Evolutionary conservation across 2,888 invertebrate species (phyloP).

Genomic region (Drosophila ustulata): DNA sequence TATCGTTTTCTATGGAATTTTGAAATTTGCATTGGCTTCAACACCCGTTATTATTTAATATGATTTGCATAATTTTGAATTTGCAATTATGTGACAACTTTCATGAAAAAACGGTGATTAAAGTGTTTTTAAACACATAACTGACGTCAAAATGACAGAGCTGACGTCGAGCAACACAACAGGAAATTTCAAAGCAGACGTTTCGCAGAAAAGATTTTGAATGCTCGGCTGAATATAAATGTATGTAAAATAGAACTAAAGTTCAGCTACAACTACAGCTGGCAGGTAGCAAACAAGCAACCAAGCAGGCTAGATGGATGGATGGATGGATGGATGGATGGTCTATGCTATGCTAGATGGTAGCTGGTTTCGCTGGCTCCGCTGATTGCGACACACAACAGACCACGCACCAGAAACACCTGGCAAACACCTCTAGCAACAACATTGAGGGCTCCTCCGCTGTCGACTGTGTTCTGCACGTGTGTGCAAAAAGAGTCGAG

Average conservation of each 20-base stretch:
- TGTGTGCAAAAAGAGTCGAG: conserved; percentile 10
- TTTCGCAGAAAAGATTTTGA: conserved; percentile 1
- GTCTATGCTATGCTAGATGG: conserved; percentile 1
- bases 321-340: neutral
- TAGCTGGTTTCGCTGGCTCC: conserved; percentile 8
- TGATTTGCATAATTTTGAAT: neutral
- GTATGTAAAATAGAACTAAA: conserved; percentile 12
- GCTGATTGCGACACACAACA: conserved; percentile 16
- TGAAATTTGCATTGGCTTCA: neutral
- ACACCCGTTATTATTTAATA: neutral
- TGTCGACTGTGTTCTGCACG: conserved; percentile 18
- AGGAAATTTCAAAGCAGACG: conserved; percentile 6
- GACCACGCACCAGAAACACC: conserved; percentile 31
- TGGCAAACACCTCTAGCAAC: conserved; percentile 51
- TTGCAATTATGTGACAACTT: neutral
- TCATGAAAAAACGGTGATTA: neutral
- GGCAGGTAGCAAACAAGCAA: neutral
- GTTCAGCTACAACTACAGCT: neutral
- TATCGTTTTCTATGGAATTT: neutral
- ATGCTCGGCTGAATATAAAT: conserved; percentile 6
- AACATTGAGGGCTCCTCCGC: conserved; percentile 22
- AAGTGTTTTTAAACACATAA: neutral
- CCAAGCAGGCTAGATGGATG: neutral
- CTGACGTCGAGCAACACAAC: neutral
- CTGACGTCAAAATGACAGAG: conserved; percentile 5